These are phyloP conservation scores for Trichoplusia ni DNA, from an alignment of 1,140 invertebrate genomes.

Conservation along the genomic window DNA sequence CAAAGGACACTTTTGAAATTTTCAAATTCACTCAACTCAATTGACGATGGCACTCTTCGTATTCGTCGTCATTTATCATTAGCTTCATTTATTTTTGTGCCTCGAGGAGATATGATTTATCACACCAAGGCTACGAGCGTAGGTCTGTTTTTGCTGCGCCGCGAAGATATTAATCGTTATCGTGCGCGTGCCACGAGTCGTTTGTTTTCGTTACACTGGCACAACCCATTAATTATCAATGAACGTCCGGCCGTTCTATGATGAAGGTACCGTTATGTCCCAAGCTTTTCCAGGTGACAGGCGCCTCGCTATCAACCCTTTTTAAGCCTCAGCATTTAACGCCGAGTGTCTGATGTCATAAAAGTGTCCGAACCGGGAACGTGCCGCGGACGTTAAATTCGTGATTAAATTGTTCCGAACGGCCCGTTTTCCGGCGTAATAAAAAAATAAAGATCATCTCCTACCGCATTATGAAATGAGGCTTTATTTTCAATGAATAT, in stretches of 20 bases:
- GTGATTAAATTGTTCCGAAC: constrained; percentile 73
- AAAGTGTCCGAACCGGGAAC: constrained; percentile 77
- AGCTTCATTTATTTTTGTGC: constrained; percentile 80
- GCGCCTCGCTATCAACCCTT: constrained; percentile 77
- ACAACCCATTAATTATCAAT: constrained; percentile 81
- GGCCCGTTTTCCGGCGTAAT: constrained; percentile 52
- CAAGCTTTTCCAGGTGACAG: constrained; percentile 77
- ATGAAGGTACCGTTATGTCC: constrained; percentile 75
- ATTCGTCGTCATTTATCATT: constrained; percentile 78
- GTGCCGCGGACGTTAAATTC: constrained; percentile 66
- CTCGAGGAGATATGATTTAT: constrained; percentile 79
- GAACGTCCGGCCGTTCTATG: constrained; percentile 73
- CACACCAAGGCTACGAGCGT: constrained; percentile 67
- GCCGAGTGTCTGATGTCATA: constrained; percentile 77
- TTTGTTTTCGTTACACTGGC: constrained; percentile 80
- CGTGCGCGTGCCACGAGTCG: constrained; percentile 73
- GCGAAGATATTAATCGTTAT: constrained; percentile 80
- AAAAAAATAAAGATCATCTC: constrained; percentile 58
- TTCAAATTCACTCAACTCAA: constrained; percentile 65
- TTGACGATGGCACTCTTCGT: constrained; percentile 58
- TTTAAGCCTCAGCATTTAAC: constrained; percentile 78
- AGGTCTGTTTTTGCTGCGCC: constrained; percentile 76
- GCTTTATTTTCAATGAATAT: constrained; percentile 35
- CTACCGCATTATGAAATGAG: constrained; percentile 31
- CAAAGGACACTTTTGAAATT: constrained; percentile 53